Conservation (phyloP, 2,888 invertebrate species). For the Pyrochroa serraticornis region DNA sequence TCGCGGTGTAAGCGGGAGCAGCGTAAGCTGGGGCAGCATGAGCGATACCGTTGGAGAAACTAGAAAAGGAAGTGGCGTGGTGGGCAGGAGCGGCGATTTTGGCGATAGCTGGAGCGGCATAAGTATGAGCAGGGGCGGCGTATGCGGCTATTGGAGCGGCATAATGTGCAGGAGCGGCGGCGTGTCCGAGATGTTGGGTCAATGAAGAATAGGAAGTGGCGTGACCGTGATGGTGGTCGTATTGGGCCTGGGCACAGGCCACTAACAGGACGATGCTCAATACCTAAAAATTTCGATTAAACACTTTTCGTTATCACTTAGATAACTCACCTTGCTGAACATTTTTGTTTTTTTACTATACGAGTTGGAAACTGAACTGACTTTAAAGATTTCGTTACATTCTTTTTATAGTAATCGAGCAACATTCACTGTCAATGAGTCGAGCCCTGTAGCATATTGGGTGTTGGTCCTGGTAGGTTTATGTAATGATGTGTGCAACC, state of each 20-base stretch:
- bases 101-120: neutral
- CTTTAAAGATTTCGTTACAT: slow-evolving; percentile 1
- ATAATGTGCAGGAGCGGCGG: neutral
- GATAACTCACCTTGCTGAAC: slow-evolving; percentile 14
- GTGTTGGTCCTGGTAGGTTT: slow-evolving; percentile 9
- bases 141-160: slow-evolving; percentile 6
- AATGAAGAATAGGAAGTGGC: slow-evolving; percentile 38
- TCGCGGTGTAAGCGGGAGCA: neutral
- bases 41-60: neutral
- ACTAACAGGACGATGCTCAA: slow-evolving; percentile 22
- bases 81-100: slow-evolving; percentile 8
- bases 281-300: slow-evolving; percentile 11
- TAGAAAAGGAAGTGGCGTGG: slow-evolving; percentile 12
- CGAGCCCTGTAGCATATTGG: slow-evolving; percentile 8
- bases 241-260: slow-evolving; percentile 26
- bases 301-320: neutral
- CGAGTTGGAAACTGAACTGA: slow-evolving; percentile 9
- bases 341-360: slow-evolving; percentile 8
- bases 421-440: slow-evolving; percentile 21
- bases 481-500: slow-evolving; percentile 6
- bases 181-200: slow-evolving; percentile 32
- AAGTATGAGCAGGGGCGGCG: slow-evolving; percentile 5
- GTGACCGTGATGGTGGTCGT: slow-evolving; percentile 32
- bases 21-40: slow-evolving; percentile 7
- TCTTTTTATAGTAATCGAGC: slow-evolving; percentile 16